Conservation (phyloP, 2,888 invertebrate species). For the Drosophila gaucha region DNA sequence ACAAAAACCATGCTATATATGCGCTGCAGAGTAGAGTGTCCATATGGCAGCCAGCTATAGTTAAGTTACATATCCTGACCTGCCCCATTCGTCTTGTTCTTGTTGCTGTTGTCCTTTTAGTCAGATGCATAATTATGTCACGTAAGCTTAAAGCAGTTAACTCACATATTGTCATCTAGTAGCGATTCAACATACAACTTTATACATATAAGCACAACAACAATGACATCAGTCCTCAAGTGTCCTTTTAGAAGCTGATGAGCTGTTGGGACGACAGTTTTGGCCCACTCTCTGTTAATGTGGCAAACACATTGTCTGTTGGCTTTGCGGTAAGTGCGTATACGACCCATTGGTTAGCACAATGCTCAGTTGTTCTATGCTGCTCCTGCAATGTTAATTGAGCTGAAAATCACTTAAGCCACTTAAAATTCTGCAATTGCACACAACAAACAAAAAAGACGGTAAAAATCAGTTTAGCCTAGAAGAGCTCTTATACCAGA, state of each 20-base stretch:
- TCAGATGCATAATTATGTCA: conserved; percentile 80
- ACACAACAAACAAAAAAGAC: conserved; percentile 11
- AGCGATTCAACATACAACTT: conserved; percentile 70
- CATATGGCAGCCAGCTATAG: conserved; percentile 61
- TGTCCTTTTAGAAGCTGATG: conserved; percentile 55
- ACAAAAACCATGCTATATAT: conserved; percentile 14
- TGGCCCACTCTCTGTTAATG: conserved; percentile 62
- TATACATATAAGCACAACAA: conserved; percentile 32
- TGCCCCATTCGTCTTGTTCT: conserved; percentile 2
- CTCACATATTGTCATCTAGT: conserved; percentile 79
- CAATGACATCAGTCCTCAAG: conserved; percentile 44
- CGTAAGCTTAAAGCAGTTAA: conserved; percentile 80
- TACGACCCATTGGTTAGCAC: conserved; percentile 60
- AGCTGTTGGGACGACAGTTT: conserved; percentile 48
- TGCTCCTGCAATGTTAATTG: conserved; percentile 70
- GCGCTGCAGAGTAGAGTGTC: conserved; percentile 35
- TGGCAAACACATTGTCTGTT: conserved; percentile 63
- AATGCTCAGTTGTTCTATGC: conserved; percentile 6
- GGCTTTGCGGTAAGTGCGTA: conserved; percentile 52
- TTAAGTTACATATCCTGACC: conserved; percentile 21
- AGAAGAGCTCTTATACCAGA: neutral
- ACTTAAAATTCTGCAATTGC: conserved; percentile 49
- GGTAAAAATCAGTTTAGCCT: neutral
- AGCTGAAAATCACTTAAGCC: conserved; percentile 79
- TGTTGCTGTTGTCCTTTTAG: conserved; percentile 57